Conservation (phyloP, 23 tunicate genomes). For the Phallusia fumigata region DNA sequence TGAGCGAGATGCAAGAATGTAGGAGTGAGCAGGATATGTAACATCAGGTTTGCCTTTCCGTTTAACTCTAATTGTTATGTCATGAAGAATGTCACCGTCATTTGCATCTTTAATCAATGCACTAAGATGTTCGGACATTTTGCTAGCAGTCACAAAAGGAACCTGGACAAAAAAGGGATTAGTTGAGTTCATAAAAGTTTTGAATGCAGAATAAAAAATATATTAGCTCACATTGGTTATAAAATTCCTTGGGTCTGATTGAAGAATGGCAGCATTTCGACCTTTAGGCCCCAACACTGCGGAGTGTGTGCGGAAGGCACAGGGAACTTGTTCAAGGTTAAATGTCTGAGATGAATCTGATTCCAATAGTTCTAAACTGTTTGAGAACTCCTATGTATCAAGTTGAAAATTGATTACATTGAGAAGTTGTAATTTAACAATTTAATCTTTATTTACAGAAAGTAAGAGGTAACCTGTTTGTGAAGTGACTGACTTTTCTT, state of each 20-base stretch:
- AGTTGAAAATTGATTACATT: background rate
- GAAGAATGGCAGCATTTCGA: slow-evolving; percentile 57
- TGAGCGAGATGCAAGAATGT: slow-evolving; percentile 39
- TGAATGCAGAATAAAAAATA: no score
- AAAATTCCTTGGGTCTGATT: slow-evolving; percentile 66
- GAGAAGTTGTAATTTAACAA: background rate
- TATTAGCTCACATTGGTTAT: slow-evolving; percentile 43
- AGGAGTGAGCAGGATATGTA: slow-evolving; percentile 33
- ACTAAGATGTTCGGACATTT: slow-evolving; percentile 10
- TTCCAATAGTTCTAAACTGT: slow-evolving; percentile 53
- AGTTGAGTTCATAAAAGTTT: no score
- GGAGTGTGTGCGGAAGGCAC: slow-evolving; percentile 73
- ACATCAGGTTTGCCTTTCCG: slow-evolving; percentile 24
- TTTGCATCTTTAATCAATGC: slow-evolving; percentile 1
- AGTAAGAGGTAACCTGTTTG: slow-evolving; percentile 24
- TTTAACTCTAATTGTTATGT: slow-evolving; percentile 31
- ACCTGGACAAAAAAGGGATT: slow-evolving; percentile 13
- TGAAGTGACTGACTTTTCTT: slow-evolving; percentile 16
- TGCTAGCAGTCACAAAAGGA: slow-evolving; percentile 26
- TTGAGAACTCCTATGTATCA: slow-evolving; percentile 32
- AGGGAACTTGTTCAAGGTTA: slow-evolving; percentile 49
- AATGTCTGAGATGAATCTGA: slow-evolving; percentile 74
- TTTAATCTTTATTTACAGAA: background rate
- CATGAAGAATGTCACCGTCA: slow-evolving; percentile 39
- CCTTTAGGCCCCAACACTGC: slow-evolving; percentile 76